Evolutionary conservation across 2,888 invertebrate species (phyloP), one percentile per base, ranked within the genome.

Genomic region (Cerceris rybyensis): DNA sequence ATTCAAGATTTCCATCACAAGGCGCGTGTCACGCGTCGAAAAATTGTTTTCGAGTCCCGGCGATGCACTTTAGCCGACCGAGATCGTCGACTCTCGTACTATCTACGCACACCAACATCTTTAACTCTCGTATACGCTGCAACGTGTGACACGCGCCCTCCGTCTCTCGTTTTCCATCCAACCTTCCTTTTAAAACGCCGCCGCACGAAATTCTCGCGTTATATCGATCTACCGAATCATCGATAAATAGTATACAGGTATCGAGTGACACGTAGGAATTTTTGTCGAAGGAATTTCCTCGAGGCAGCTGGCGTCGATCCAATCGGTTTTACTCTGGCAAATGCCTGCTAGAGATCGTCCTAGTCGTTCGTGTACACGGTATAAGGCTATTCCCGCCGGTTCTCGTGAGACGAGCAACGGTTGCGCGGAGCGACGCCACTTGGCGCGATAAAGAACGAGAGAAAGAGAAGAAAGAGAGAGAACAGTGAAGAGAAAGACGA

Each of bases 251-350:
- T 4, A 28, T 28, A 28, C 28, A 28, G 28, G 28, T 28, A 28
- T 28, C 70, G 72, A 59, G 58, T 64, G 70, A 73, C 75, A 80
- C 63, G n/a, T 16, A 57, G 60, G 71, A 84, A 77, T 77, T 70
- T 81, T 83, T 9, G 70, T 80, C 71, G 14, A 7, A 58, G 76
- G 70, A 80, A 81, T 81, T 81, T 80, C 72, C 77, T 80, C 55
- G 46, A 58, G 7, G 58, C 72, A 63, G 63, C 75, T 82, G 75
- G 82, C 81, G 66, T 28, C 17, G 69, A 49, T 83, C 78, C 83
- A 83, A 83, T 81, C 78, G 74, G 28, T 28, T 78, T 68, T 64
- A 49, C 71, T 75, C 60, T 78, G 46, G 72, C 70, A 60, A 72
- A 75, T 65, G 70, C 52, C 17, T 41, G 65, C 28, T 59, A 54